Conservation (phyloP, 1,140 invertebrate species). For the Dreissena rostriformis region DNA sequence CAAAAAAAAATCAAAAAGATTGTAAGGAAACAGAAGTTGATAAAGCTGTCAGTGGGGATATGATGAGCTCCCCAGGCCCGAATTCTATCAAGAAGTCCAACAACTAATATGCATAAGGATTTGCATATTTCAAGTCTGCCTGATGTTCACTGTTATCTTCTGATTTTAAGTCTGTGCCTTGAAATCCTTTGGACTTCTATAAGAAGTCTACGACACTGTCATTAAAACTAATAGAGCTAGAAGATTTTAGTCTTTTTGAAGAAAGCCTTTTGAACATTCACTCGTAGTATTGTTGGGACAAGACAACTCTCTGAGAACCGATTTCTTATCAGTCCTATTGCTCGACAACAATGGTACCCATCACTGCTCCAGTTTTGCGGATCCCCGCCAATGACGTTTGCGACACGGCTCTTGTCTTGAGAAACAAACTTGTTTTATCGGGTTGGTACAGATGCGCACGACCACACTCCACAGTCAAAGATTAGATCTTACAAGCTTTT, state of each 20-base stretch:
- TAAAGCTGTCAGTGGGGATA: too few species aligned
- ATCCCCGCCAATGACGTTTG: slow-evolving; percentile 14
- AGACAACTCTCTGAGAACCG: slow-evolving; percentile 55
- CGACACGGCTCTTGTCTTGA: slow-evolving; percentile 45
- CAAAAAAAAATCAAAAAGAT: too few species aligned
- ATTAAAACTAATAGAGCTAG: not conserved
- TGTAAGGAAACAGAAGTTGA: too few species aligned
- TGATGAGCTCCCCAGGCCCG: too few species aligned
- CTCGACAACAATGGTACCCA: too few species aligned
- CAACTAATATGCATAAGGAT: too few species aligned
- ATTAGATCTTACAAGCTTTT: too few species aligned
- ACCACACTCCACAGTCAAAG: too few species aligned
- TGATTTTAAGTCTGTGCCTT: slow-evolving; percentile 83
- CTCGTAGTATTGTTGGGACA: slow-evolving; percentile 69
- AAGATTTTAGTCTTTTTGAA: not conserved
- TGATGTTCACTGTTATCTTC: slow-evolving; percentile 60
- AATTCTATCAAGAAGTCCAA: too few species aligned
- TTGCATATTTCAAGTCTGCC: slow-evolving; percentile 60
- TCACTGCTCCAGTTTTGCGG: not conserved
- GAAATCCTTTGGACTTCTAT: slow-evolving; percentile 83
- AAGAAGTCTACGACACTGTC: not conserved
- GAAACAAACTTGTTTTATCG: slow-evolving; percentile 54
- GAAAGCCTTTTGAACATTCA: slow-evolving; percentile 62
- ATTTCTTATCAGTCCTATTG: too few species aligned
- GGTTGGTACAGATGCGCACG: slow-evolving; percentile 73